These are phyloP conservation scores for Euwallacea similis DNA, from an alignment of 1,140 invertebrate species.

Conservation along the genomic window DNA sequence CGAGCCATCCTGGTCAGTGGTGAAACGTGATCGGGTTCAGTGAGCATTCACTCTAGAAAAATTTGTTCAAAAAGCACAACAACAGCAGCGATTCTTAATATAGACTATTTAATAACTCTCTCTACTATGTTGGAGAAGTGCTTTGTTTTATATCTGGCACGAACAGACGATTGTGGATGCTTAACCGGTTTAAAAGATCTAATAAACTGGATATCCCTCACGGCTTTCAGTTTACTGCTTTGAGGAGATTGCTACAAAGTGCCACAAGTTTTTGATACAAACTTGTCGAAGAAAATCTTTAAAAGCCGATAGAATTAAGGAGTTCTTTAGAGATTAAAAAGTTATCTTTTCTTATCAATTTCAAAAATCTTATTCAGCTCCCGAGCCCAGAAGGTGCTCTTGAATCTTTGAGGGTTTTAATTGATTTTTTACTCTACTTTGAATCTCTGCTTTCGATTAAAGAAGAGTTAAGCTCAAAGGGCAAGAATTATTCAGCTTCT, in stretches of 20 bases:
- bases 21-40: not conserved
- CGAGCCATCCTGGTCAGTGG: conserved; percentile 6
- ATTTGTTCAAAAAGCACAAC: not conserved
- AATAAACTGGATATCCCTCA: not conserved
- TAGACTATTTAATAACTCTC: not conserved
- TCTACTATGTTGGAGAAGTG: not conserved
- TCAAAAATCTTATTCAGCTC: too few relatives aligned
- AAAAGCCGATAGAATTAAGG: too few relatives aligned
- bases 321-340: too few relatives aligned
- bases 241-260: not conserved
- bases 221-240: conserved; percentile 1
- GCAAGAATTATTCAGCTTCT: too few relatives aligned
- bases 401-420: too few relatives aligned
- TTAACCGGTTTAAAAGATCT: conserved; percentile 5
- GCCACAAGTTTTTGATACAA: not conserved
- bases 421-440: too few relatives aligned
- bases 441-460: too few relatives aligned
- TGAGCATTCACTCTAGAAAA: not conserved
- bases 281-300: too few relatives aligned
- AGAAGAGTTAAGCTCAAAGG: too few relatives aligned
- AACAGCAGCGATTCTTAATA: not conserved
- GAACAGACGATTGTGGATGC: conserved; percentile 13
- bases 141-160: conserved; percentile 5
- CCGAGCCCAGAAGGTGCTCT: too few relatives aligned
- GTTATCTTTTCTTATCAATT: too few relatives aligned